phyloP scores from a whole-genome alignment of 2,888 invertebrate genomes.

The Dorcus hopei region DNA sequence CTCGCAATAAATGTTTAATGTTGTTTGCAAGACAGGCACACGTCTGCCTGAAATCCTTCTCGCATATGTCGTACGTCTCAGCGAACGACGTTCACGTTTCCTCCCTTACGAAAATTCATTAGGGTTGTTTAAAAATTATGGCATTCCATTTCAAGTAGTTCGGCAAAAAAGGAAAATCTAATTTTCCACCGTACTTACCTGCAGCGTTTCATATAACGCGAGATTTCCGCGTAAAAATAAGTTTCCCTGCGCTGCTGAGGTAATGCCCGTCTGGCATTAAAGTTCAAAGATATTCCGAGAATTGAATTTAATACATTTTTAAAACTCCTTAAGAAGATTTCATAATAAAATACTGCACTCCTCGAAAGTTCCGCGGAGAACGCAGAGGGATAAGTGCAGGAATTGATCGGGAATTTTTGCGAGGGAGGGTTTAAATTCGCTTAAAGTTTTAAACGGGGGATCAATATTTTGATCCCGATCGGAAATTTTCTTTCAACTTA shows the following conservation, averaged over 20 bases:
- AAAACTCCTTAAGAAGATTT: conserved; percentile 2
- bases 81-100: no score
- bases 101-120: no score
- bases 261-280: background rate
- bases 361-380: conserved; percentile 8
- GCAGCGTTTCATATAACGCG: no score
- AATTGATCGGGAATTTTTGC: conserved; percentile 18
- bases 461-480: conserved; percentile 5
- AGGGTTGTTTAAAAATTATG: no score
- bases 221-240: no score
- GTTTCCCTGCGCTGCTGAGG: no score
- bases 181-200: no score
- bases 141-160: no score
- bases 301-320: conserved; percentile 8
- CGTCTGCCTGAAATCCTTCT: no score
- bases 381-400: conserved; percentile 7
- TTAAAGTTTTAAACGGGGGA: conserved; percentile 29
- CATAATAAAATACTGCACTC: conserved; percentile 13
- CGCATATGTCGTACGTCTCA: no score
- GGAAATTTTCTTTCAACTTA: no score
- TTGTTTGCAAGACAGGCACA: background rate
- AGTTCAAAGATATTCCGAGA: background rate
- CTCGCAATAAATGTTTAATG: conserved; percentile 6
- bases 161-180: no score
- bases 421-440: conserved; percentile 26